phyloP scores from a whole-genome alignment of 1,140 invertebrate species.

The Drosophila seguyi region DNA sequence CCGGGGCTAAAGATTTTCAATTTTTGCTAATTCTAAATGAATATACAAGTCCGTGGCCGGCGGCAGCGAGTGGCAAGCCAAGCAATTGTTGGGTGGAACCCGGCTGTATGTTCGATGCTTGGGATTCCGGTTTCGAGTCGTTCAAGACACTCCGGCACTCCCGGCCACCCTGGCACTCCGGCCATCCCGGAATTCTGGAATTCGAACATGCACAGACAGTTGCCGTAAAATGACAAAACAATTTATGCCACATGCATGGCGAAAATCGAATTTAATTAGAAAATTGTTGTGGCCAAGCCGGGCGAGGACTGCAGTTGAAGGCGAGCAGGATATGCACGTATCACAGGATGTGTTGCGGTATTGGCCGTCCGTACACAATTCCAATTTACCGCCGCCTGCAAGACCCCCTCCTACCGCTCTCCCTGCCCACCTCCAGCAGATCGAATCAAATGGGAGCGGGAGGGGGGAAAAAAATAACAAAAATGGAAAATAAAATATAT shows the following conservation, averaged over 20 bases:
- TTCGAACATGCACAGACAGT: conserved; percentile 41
- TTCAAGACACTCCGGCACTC: conserved; percentile 42
- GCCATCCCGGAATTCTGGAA: conserved; percentile 19
- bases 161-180: background rate
- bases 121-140: background rate
- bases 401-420: background rate
- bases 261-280: conserved; percentile 84
- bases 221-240: conserved; percentile 78
- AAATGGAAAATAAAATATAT: conserved; percentile 68
- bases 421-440: background rate
- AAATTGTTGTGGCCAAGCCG: conserved; percentile 74
- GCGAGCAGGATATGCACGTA: conserved; percentile 64
- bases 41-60: conserved; percentile 66
- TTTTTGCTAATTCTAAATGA: conserved; percentile 81
- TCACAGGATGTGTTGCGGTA: conserved; percentile 45
- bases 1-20: conserved; percentile 73
- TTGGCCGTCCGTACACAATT: conserved; percentile 45
- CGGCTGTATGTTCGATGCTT: background rate
- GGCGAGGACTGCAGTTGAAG: conserved; percentile 40
- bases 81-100: conserved; percentile 44
- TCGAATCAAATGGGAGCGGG: conserved; percentile 21
- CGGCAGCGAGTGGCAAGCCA: conserved; percentile 40
- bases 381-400: conserved; percentile 32
- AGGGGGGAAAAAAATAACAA: conserved; percentile 7
- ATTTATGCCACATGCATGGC: conserved; percentile 83